These are phyloP conservation scores for Spodoptera frugiperda DNA, from an alignment of 1,140 invertebrate species.

Conservation along the genomic window DNA sequence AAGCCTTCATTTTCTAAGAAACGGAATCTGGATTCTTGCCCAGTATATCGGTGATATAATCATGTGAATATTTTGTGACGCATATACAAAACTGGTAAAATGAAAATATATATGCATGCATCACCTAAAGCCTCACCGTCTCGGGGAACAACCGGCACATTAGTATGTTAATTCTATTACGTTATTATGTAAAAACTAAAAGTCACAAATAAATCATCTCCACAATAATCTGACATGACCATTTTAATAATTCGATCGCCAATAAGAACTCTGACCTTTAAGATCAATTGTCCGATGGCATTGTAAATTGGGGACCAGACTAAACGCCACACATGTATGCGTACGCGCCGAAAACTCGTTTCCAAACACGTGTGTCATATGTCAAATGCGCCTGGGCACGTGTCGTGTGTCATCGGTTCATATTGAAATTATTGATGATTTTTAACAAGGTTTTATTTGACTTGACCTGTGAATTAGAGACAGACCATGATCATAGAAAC, in stretches of 20 bases:
- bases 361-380: neutral
- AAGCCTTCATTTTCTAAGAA: too few species aligned
- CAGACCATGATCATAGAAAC: too few species aligned
- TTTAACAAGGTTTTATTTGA: too few species aligned
- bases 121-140: too few species aligned
- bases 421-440: too few species aligned
- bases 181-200: neutral
- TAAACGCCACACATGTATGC: neutral
- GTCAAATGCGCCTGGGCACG: slow-evolving; percentile 1
- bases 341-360: neutral
- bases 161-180: neutral
- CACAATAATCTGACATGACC: neutral
- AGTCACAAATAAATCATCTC: neutral
- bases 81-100: too few species aligned
- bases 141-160: too few species aligned
- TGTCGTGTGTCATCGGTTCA: neutral
- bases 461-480: too few species aligned
- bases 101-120: too few species aligned
- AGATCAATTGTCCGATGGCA: neutral
- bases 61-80: too few species aligned
- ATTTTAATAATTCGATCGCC: slow-evolving; percentile 7
- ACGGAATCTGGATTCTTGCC: too few species aligned
- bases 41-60: too few species aligned
- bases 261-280: neutral
- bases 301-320: neutral